phyloP scores from a whole-genome alignment of 2,797 vertebrate species.

The Bradypus variegatus region DNA sequence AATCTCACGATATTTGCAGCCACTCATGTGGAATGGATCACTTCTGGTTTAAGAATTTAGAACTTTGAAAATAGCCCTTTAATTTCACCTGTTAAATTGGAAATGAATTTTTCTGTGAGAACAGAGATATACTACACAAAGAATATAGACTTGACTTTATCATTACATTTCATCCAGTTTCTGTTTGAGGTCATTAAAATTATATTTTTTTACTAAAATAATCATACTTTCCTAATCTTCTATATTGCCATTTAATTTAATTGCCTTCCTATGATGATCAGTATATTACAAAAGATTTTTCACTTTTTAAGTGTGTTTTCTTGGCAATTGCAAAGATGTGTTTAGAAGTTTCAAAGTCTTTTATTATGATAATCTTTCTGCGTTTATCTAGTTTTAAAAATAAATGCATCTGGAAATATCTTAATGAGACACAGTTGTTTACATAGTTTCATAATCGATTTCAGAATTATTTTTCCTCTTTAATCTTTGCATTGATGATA shows the following conservation, averaged over 20 bases:
- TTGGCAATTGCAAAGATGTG: slow-evolving; percentile 30
- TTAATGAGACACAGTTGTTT: background rate
- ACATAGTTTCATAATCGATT: background rate
- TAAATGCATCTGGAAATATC: slow-evolving; percentile 13
- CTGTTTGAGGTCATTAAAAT: slow-evolving; percentile 21
- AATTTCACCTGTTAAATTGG: slow-evolving; percentile 19
- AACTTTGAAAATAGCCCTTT: slow-evolving; percentile 7
- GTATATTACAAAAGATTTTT: slow-evolving; percentile 44
- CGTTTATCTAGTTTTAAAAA: slow-evolving; percentile 52
- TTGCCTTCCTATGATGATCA: slow-evolving; percentile 47
- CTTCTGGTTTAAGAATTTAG: background rate
- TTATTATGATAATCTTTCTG: slow-evolving; percentile 33
- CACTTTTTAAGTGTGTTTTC: slow-evolving; percentile 41
- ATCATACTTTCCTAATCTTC: slow-evolving; percentile 30
- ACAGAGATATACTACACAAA: background rate
- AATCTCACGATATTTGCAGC: slow-evolving; percentile 38
- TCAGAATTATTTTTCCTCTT: background rate
- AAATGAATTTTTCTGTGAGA: slow-evolving; percentile 49
- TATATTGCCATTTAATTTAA: slow-evolving; percentile 61
- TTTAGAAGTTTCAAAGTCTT: slow-evolving; percentile 54
- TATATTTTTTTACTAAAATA: slow-evolving; percentile 34
- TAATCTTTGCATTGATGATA: slow-evolving; percentile 11
- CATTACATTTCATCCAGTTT: slow-evolving; percentile 38
- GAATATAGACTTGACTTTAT: background rate
- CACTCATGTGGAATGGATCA: background rate